A percentile compares a stretch with the other conserved stretches of the same genome.
Conservation (phyloP, 1,140 invertebrate genomes). For the Agrilus planipennis region DNA sequence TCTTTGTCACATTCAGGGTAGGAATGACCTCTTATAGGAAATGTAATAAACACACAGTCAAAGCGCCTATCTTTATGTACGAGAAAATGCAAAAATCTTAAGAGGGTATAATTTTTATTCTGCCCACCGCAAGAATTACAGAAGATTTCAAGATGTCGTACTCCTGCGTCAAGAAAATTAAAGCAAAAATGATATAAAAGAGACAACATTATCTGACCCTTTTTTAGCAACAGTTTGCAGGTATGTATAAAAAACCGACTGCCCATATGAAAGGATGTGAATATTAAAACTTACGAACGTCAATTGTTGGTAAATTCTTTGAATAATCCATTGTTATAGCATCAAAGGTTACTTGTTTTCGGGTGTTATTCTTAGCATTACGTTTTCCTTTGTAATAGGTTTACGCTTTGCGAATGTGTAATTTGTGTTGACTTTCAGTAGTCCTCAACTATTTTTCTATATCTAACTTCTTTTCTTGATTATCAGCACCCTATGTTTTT, state of each 20-base stretch:
- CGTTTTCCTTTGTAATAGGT: neutral
- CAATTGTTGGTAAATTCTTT: constrained; percentile 1
- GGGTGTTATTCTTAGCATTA: neutral
- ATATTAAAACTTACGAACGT: constrained; percentile 14
- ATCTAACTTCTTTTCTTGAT: neutral
- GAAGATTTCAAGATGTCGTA: constrained; percentile 11
- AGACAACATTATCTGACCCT: constrained; percentile 11
- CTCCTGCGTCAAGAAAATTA: constrained; percentile 1
- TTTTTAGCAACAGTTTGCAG: constrained; percentile 9
- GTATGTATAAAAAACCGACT: constrained; percentile 10
- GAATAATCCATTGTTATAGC: constrained; percentile 4
- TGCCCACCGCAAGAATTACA: constrained; percentile 14
- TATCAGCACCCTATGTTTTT: neutral
- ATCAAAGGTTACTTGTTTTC: neutral
- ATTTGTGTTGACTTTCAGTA: too few relatives aligned
- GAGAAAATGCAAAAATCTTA: constrained; percentile 14
- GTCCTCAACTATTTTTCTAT: neutral
- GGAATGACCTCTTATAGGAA: constrained; percentile 6
- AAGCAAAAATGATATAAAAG: constrained; percentile 10
- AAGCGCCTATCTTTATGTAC: constrained; percentile 6
- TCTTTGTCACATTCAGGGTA: constrained; percentile 6
- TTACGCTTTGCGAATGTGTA: neutral
- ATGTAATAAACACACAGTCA: constrained; percentile 6
- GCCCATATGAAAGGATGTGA: constrained; percentile 9
- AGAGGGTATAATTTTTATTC: constrained; percentile 15